Conservation (phyloP, 2,797 vertebrate genomes). For the Leuciscus waleckii region DNA sequence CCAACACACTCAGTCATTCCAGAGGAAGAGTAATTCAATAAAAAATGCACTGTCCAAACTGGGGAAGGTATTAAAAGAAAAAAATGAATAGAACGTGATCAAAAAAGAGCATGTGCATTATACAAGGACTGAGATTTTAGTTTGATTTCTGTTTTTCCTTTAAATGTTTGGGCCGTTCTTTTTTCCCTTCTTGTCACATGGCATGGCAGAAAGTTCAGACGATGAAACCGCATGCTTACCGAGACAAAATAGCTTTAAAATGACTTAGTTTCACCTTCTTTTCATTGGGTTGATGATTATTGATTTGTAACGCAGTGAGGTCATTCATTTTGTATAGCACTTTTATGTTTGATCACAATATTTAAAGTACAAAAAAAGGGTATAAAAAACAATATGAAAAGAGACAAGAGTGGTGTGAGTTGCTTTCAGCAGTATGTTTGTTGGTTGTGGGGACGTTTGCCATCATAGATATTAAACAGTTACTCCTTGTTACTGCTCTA, state of each 20-base stretch:
- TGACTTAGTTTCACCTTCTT: slow-evolving; percentile 81
- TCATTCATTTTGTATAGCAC: slow-evolving; percentile 91
- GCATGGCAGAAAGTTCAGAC: slow-evolving; percentile 93
- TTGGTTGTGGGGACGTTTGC: slow-evolving; percentile 97
- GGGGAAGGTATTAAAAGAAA: slow-evolving; percentile 49
- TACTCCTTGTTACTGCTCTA: slow-evolving; percentile 99
- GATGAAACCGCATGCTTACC: slow-evolving; percentile 91
- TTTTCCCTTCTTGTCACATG: slow-evolving; percentile 82
- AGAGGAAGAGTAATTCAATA: slow-evolving; percentile 27
- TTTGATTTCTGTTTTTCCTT: slow-evolving; percentile 72
- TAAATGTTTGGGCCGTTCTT: slow-evolving; percentile 72
- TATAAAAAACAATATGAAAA: slow-evolving; percentile 62
- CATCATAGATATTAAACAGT: slow-evolving; percentile 98
- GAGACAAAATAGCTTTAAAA: slow-evolving; percentile 83
- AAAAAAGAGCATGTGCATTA: slow-evolving; percentile 70
- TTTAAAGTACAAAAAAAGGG: slow-evolving; percentile 67
- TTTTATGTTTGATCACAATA: slow-evolving; percentile 88
- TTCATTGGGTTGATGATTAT: slow-evolving; percentile 78
- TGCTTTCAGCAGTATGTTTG: slow-evolving; percentile 96
- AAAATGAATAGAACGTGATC: slow-evolving; percentile 60
- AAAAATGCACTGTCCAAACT: slow-evolving; percentile 49
- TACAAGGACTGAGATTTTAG: slow-evolving; percentile 61
- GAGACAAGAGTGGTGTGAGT: slow-evolving; percentile 89
- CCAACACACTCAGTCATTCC: slow-evolving; percentile 75
- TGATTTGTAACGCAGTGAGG: slow-evolving; percentile 86